phyloP scores from a whole-genome alignment of 2,888 invertebrate genomes.

The Cinara cedri region DNA sequence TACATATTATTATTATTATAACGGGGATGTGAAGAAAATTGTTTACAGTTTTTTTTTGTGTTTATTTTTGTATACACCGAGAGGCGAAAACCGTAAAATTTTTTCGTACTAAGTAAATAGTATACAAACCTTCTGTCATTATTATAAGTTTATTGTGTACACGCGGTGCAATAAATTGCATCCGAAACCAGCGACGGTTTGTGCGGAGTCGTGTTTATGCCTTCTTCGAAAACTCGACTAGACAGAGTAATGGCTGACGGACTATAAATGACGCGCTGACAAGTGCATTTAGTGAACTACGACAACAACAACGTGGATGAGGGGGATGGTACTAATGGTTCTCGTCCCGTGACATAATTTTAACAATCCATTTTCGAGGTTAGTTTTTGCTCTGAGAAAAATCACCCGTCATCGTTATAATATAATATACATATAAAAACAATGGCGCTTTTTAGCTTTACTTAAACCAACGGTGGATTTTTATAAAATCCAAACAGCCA shows the following conservation, averaged over 20 bases:
- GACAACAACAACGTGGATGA: no score
- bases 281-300: slow-evolving; percentile 13
- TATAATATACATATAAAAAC: no score
- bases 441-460: not conserved
- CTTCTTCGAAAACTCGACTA: not conserved
- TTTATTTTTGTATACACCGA: no score
- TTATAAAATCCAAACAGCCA: not conserved
- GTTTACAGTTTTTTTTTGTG: no score
- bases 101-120: no score
- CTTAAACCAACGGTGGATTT: not conserved
- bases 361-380: slow-evolving; percentile 14
- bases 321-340: not conserved
- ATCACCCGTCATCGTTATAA: not conserved
- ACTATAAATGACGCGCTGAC: not conserved
- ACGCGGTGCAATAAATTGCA: slow-evolving; percentile 21
- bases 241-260: not conserved
- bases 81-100: no score
- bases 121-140: no score
- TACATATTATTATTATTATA: no score
- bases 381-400: not conserved
- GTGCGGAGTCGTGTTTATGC: not conserved
- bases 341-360: not conserved
- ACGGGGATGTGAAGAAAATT: no score
- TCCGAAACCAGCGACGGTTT: not conserved
- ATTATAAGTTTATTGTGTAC: not conserved